Evolutionary conservation across 2,888 invertebrate genomes (phyloP).

Genomic region (Nineta flava): DNA sequence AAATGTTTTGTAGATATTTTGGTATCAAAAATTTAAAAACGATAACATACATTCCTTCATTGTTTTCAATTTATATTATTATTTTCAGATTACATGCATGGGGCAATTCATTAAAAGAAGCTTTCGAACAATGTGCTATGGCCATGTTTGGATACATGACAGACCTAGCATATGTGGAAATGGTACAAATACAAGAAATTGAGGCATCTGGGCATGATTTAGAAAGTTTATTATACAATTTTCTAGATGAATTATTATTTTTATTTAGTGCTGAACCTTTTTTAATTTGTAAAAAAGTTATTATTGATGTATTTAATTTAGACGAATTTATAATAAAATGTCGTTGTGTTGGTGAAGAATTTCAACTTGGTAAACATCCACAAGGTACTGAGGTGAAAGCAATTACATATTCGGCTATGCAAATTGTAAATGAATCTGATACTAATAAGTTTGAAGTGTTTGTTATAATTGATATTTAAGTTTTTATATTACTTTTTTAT

Average conservation of each 20-base stretch:
- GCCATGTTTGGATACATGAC: slow-evolving; percentile 99
- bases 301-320: slow-evolving; percentile 70
- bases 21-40: too few species aligned
- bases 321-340: slow-evolving; percentile 69
- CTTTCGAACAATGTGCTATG: slow-evolving; percentile 88
- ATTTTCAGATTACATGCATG: slow-evolving; percentile 69
- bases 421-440: slow-evolving; percentile 59
- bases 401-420: slow-evolving; percentile 99
- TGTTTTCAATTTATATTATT: background rate
- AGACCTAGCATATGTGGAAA: slow-evolving; percentile 69
- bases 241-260: slow-evolving; percentile 86
- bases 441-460: slow-evolving; percentile 70
- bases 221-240: slow-evolving; percentile 75
- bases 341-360: slow-evolving; percentile 84
- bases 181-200: slow-evolving; percentile 59
- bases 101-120: slow-evolving; percentile 74
- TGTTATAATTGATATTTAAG: slow-evolving; percentile 94
- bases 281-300: slow-evolving; percentile 73
- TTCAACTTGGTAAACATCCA: slow-evolving; percentile 82
- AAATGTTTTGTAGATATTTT: too few species aligned
- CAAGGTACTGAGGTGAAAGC: slow-evolving; percentile 98
- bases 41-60: too few species aligned
- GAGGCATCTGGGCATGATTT: slow-evolving; percentile 83
- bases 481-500: background rate
- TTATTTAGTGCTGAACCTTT: slow-evolving; percentile 84